Evolutionary conservation across 2,113 vertebrate species (phyloP), one percentile per base, ranked within the genome.

Genomic region (Chlamydotis undulata): DNA sequence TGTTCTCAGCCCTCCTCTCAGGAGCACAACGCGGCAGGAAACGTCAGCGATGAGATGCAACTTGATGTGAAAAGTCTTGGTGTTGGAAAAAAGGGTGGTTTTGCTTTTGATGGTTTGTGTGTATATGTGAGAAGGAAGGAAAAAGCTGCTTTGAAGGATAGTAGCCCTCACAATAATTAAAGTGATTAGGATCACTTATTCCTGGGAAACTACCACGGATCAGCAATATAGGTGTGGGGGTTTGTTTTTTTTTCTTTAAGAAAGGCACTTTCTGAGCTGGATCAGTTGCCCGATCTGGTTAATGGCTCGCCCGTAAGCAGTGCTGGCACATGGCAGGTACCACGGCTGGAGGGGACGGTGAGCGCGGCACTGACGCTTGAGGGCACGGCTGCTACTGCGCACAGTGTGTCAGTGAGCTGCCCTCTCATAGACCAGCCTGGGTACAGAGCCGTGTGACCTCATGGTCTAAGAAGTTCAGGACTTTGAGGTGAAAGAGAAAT

Each of bases 401-500:
- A 19, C 50, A 28, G 25, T 6, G 18, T 22, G 3, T 23, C 28
- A 2, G 7, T 3, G n/a, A n/a, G 41, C 33, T 75, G 41, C 45
- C 9, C 6, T 8, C 55, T 49, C 7, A 0, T 3, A 41, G 47
- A 39, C 39, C 49, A 29, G 12, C 6, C 15, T 26, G 47, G 28
- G 0, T 45, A 21, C 19, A 55, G 43, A 59, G 6, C 24, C 9
- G 1, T 3, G 59, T 16, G 5, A 39, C 4, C 15, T 22, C 43
- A 5, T 2, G 2, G 55, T 5, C 56, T 67, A 77, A n/a, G 18
- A 71, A 26, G 24, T 43, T 94, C 33, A 12, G 47, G 82, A 29
- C 45, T 83, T 67, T 3, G 0, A 21, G 37, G 25, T 57, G 47
- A 26, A 56, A 47, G 65, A 50, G 50, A 39, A 12, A 16, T 5